Evolutionary conservation across 1,140 invertebrate genomes (phyloP).

Genomic region (Reticulitermes speratus): DNA sequence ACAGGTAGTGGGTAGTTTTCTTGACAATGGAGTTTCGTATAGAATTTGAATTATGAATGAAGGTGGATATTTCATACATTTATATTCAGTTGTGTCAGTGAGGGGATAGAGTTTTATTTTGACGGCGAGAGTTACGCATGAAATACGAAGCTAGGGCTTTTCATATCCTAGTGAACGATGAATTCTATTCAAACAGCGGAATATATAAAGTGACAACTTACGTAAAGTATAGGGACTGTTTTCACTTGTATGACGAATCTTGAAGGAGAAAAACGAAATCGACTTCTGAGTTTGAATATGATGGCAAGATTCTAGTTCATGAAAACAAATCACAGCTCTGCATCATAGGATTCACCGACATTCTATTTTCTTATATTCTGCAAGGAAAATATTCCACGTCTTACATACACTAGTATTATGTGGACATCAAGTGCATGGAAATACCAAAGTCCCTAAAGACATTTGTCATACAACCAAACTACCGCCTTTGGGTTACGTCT

Average conservation of each 20-base stretch:
- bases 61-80: not conserved
- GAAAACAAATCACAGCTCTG: conserved; percentile 4
- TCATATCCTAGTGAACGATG: not conserved
- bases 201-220: not conserved
- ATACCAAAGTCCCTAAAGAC: not conserved
- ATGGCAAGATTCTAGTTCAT: not conserved
- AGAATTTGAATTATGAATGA: too few species aligned
- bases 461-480: not conserved
- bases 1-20: too few species aligned
- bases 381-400: not conserved
- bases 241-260: not conserved
- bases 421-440: not conserved
- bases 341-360: not conserved
- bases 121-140: not conserved
- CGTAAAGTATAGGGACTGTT: not conserved
- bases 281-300: not conserved
- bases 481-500: not conserved
- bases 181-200: not conserved
- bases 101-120: not conserved
- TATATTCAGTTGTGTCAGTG: not conserved
- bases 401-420: not conserved
- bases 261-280: not conserved
- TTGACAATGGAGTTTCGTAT: too few species aligned
- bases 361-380: not conserved
- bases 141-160: not conserved